Conservation (phyloP, 2,113 vertebrate genomes). For the Grus americana region DNA sequence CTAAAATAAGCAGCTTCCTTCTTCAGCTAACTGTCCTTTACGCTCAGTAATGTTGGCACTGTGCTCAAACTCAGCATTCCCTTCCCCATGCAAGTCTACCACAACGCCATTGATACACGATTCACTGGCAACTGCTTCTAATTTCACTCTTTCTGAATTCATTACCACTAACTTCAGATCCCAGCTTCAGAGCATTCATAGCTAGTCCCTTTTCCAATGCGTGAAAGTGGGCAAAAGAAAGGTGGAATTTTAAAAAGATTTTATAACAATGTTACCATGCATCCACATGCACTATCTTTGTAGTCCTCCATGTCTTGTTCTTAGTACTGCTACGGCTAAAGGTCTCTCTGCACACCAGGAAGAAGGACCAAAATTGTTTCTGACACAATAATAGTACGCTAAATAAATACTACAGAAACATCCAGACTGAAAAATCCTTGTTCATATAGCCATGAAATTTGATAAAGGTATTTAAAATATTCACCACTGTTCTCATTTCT, state of each 20-base stretch:
- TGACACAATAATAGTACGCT: background rate
- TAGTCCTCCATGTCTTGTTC: background rate
- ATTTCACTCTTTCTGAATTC: background rate
- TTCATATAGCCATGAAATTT: slow-evolving; percentile 57
- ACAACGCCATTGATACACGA: background rate
- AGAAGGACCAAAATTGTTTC: background rate
- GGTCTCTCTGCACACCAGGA: background rate
- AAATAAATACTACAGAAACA: slow-evolving; percentile 19
- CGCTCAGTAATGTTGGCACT: background rate
- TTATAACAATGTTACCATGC: background rate
- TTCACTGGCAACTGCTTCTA: background rate
- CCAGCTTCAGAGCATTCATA: background rate
- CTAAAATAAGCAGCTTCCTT: background rate
- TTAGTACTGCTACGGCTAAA: background rate
- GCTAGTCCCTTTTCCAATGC: background rate
- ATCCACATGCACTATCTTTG: background rate
- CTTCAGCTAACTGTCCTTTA: background rate
- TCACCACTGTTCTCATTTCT: slow-evolving; percentile 47
- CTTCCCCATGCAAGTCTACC: background rate
- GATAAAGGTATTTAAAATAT: slow-evolving; percentile 65
- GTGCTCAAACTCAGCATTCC: background rate
- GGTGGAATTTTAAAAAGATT: background rate
- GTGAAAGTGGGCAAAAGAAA: background rate
- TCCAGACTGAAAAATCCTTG: slow-evolving; percentile 27
- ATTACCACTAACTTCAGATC: background rate